Evolutionary conservation across 2,797 vertebrate species (phyloP), one percentile per base, ranked within the genome.

Genomic region (Otolemur crassicaudatus): DNA sequence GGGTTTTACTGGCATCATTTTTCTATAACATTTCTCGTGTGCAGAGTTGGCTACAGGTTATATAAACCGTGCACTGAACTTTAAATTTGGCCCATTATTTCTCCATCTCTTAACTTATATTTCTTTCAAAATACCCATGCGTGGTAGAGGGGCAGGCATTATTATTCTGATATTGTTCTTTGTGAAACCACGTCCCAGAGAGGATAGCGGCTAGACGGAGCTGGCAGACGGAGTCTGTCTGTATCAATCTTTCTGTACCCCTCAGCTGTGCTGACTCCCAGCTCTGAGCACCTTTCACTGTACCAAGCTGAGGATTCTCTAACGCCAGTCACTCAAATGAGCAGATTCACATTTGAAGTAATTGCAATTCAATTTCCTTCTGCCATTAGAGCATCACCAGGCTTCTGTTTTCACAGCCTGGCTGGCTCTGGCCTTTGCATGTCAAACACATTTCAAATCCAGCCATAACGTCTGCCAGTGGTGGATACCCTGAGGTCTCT

Each of bases 311-410:
- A 92, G 40, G 72, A 84, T 31, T 43, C 72, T 94, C 63, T 73
- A 56, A 69, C 13, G 79, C 5, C 16, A 65, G 63, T 73, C 91
- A 83, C 61, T 80, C 81, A 91, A 60, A 93, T 82, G 53, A 96
- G 46, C 53, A 95, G 25, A 77, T 19, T 70, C 20, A 61, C 43
- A 87, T 61, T 82, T 77, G 16, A 9, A 16, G 61, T 43, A 60
- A 94, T 43, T 85, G 70, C 37, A 82, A 11, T 94, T 79, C 94
- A 87, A 77, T 46, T 16, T 12, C 17, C 84, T 91, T 94, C 61
- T 37, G 16, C 70, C 56, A 87, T 14, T 75, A 73, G 77, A 94
- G 25, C 8, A 63, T 1, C 25, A 63, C 1, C 22, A 60, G 53
- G 29, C 34, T 95, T 91, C 53, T 49, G 63, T 85, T 90, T 95